Evolutionary conservation across 1,140 invertebrate species (phyloP), one percentile per base, ranked within the genome.

Genomic region (Heliothis virescens): DNA sequence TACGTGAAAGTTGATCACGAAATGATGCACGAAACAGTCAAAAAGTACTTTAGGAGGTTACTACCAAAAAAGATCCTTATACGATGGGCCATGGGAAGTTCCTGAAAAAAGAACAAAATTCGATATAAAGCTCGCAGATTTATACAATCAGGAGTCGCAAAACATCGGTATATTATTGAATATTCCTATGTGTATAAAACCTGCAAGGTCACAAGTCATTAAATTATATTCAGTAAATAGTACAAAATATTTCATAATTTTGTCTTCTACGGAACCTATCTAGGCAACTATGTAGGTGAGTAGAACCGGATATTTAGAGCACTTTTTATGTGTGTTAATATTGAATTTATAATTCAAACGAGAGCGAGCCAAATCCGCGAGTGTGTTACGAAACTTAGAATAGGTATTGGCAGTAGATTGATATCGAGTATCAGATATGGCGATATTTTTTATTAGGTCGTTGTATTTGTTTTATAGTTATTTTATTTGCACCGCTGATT

Each of bases 281-380:
- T 72, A 18, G 21, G 18, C n/a, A 71, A 71, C 21, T 26, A 26
- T 26, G 48, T 71, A 26, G 69, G 69, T 55, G 50, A 57, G 16
- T 18, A 57, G 34, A 72, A 57, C 69, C 69, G 69, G 69, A 72
- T 57, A 72, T 57, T 57, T 34, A 21, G 16, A 72, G 29, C 47
- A 72, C 21, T 72, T 72, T 72, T 71, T 72, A 16, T 55, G 26
- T 18, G 29, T 18, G 10, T 57, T 72, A 72, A 72, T 57, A 57
- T 57, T 41, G 69, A 72, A 72, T 57, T 16, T 18, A 21, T 72
- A 57, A 55, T 18, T 26, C 21, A 71, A 29, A 5, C 11, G 18
- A 57, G 69, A 57, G 69, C 34, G 26, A 57, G 13, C 9, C 48
- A n/a, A 71, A 71, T 53, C 67, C 67, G 48, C 29, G 26, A 18